Conservation (phyloP, 2,888 invertebrate species). For the Tryphoninae sp. region DNA sequence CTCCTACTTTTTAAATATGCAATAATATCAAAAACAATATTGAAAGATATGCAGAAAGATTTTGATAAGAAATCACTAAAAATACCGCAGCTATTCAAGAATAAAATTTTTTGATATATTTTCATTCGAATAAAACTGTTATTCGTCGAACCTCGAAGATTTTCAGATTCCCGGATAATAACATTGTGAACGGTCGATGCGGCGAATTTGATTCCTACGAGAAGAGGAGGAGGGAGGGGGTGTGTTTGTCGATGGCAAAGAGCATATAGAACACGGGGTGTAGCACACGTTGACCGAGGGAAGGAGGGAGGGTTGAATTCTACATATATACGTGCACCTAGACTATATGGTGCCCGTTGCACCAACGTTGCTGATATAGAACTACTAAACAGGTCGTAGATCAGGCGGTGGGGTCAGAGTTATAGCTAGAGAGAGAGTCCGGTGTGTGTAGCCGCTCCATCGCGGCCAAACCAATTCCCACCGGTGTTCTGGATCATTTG, state of each 20-base stretch:
- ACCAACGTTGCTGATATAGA: constrained; percentile 78
- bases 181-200: constrained; percentile 36
- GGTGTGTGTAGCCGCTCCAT: constrained; percentile 64
- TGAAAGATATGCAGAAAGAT: too few species aligned
- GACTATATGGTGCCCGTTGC: constrained; percentile 52
- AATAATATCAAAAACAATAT: too few species aligned
- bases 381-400: constrained; percentile 81
- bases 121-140: not conserved
- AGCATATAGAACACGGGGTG: constrained; percentile 28
- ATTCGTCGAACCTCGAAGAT: constrained; percentile 13
- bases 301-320: too few species aligned
- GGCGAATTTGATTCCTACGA: constrained; percentile 46
- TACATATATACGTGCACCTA: too few species aligned
- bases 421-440: constrained; percentile 71
- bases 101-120: too few species aligned
- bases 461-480: constrained; percentile 79
- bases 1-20: too few species aligned
- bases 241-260: constrained; percentile 41
- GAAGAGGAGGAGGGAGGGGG: too few species aligned
- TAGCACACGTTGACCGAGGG: constrained; percentile 26
- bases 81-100: too few species aligned
- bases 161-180: not conserved
- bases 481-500: constrained; percentile 81
- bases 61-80: too few species aligned
- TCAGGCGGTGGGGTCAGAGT: constrained; percentile 78